Evolutionary conservation across 2,888 invertebrate species (phyloP).

Genomic region (Drosophila formosana): DNA sequence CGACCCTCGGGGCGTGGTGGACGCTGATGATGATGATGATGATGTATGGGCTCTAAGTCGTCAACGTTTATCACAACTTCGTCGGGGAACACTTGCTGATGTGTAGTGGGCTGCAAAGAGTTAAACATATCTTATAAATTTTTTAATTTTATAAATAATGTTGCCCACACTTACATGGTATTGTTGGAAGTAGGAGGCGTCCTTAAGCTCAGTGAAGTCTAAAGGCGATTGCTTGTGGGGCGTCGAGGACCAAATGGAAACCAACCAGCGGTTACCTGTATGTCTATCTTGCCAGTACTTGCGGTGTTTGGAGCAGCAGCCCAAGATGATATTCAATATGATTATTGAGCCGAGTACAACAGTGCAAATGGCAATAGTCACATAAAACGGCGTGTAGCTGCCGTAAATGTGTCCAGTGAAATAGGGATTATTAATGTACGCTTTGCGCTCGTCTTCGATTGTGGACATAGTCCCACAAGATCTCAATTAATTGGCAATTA

Average conservation of each 20-base stretch:
- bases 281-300: slow-evolving; percentile 93
- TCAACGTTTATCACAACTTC: slow-evolving; percentile 82
- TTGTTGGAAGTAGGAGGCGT: slow-evolving; percentile 84
- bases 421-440: slow-evolving; percentile 88
- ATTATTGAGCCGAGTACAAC: slow-evolving; percentile 90
- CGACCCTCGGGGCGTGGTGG: slow-evolving; percentile 82
- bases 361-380: slow-evolving; percentile 91
- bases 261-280: slow-evolving; percentile 93
- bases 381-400: slow-evolving; percentile 94
- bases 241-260: slow-evolving; percentile 93
- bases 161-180: slow-evolving; percentile 71
- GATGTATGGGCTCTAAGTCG: slow-evolving; percentile 73
- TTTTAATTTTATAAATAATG: background rate
- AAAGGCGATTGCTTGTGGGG: slow-evolving; percentile 93
- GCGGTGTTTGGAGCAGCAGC: slow-evolving; percentile 92
- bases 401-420: slow-evolving; percentile 87
- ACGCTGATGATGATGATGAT: slow-evolving; percentile 68
- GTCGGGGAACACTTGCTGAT: slow-evolving; percentile 75
- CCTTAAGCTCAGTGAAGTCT: slow-evolving; percentile 91
- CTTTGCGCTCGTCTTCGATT: slow-evolving; percentile 88
- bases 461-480: slow-evolving; percentile 86
- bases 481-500: slow-evolving; percentile 27
- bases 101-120: slow-evolving; percentile 68
- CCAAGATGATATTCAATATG: slow-evolving; percentile 91
- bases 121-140: background rate